Evolutionary conservation across 2,797 vertebrate species (phyloP), one percentile per base, ranked within the genome.

Genomic region (Anolis apletophallus): DNA sequence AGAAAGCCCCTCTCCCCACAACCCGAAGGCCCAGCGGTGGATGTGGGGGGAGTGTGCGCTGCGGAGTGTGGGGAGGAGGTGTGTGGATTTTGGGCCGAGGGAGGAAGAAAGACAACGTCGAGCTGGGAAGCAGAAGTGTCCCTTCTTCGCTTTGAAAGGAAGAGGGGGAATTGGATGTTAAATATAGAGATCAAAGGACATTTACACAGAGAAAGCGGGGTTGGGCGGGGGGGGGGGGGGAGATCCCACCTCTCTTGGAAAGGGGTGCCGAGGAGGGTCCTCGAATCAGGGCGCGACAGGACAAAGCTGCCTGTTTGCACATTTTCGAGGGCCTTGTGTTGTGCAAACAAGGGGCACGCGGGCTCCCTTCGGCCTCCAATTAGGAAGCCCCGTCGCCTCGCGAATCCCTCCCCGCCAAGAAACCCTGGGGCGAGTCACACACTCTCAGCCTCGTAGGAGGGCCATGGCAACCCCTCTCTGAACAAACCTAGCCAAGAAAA

Each of bases 71-170:
- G 40, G 32, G 17, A 14, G 46, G n/a, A 5, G 29, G 73, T 1
- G 46, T 12, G 26, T 5, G 69, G 17, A 13, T 2, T 26, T 11
- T 4, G 8, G 40, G 73, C 2, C 16, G 34, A 7, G 17, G 19
- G 7, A 34, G 71, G 32, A 21, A 2, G 7, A 23, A 14, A 29
- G 81, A 46, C 17, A 29, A 19, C 36, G 71, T 19, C 1, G 34
- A 40, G 19, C 17, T 21, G 71, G 40, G 83, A 21, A 46, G 23
- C 34, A 93, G 93, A 93, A 94, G 92, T 95, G 95, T 96, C 95
- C 95, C 95, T 95, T 95, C 93, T 2, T 94, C 73, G 92, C 7
- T 26, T 95, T 95, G 94, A 80, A 75, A 95, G 91, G 91, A 91
- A 90, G 94, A 93, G 89, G 93, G 94, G 93, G 93, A 91, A 91